Evolutionary conservation across 2,888 invertebrate species (phyloP), one percentile per base, ranked within the genome.

Genomic region (Thymelicus acteon): DNA sequence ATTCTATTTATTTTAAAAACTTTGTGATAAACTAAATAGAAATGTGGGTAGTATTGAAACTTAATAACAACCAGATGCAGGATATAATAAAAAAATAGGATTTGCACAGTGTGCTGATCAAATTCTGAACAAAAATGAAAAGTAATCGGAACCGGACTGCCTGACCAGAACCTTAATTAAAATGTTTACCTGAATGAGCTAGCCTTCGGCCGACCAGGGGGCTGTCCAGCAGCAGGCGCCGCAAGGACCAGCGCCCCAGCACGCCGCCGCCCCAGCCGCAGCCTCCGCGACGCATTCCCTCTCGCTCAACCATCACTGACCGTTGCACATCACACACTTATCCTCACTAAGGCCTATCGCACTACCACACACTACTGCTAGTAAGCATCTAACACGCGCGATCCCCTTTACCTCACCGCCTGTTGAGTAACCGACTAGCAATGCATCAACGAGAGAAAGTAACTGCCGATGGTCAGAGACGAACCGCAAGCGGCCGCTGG

Each of bases 181-280:
- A 87, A 73, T 71, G 65, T 60, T 63, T 86, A 92, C 93, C 93
- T 90, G 94, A 89, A 74, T 93, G 92, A 52, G 94, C 93, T 39
- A 96, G 94, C 79, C 96, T 94, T 66, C 96, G 93, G 49, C 96
- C 96, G 70, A 96, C 94, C 24, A 96, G 92, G 4, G 96, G 96
- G 84, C 96, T 96, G 77, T 96, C 95, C 72, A 96, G 95, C 72
- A 96, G 94, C 74, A 97, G 90, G 74, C 96, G 94, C 61, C 96
- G 94, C 54, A 96, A 87, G 24, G 96, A 96, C 94, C 96, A 96
- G 79, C 96, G 91, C 74, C 93, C 91, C 66, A 93, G 85, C 75
- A 92, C 84, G 71, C 93, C 93, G 73, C 92, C 91, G 75, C 93
- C 91, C 88, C 93, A 92, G 81, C 91, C 87, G 75, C 92, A 91